These are phyloP conservation scores for Eupristina koningsbergeri DNA, from an alignment of 1,140 invertebrate genomes.

Conservation along the genomic window DNA sequence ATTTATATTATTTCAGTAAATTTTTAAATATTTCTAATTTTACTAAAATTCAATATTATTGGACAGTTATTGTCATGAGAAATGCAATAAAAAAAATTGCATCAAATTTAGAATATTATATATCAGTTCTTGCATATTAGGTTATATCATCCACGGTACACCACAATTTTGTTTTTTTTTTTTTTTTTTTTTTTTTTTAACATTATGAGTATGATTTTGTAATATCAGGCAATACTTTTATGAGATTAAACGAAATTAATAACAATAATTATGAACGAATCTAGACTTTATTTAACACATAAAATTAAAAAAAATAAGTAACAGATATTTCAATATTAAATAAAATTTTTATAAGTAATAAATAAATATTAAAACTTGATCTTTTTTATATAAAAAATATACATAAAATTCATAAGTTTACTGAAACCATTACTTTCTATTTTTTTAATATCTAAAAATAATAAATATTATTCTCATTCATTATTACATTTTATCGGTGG, in stretches of 20 bases:
- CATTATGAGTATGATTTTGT: not conserved
- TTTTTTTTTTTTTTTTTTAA: slow-evolving; percentile 33
- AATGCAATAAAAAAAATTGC: slow-evolving; percentile 40
- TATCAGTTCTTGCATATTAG: slow-evolving; percentile 25
- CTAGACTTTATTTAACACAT: not conserved
- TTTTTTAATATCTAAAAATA: not conserved
- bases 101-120: slow-evolving; percentile 22
- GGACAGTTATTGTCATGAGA: slow-evolving; percentile 40
- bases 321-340: too few relatives aligned
- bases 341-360: not conserved
- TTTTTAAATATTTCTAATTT: not conserved
- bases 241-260: not conserved
- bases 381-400: not conserved
- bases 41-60: slow-evolving; percentile 12
- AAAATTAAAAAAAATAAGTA: too few relatives aligned
- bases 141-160: too few relatives aligned
- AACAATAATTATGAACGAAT: not conserved
- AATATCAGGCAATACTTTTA: not conserved
- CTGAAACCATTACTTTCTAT: not conserved
- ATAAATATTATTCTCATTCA: not conserved
- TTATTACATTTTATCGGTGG: not conserved
- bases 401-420: not conserved
- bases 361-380: slow-evolving; percentile 1
- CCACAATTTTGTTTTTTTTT: too few relatives aligned
- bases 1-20: not conserved